Percentiles rank a stretch among this genome's conserved stretches.
Evolutionary conservation across 1,140 invertebrate species (phyloP).

Genomic region (Trachymyrmex cornetzi): DNA sequence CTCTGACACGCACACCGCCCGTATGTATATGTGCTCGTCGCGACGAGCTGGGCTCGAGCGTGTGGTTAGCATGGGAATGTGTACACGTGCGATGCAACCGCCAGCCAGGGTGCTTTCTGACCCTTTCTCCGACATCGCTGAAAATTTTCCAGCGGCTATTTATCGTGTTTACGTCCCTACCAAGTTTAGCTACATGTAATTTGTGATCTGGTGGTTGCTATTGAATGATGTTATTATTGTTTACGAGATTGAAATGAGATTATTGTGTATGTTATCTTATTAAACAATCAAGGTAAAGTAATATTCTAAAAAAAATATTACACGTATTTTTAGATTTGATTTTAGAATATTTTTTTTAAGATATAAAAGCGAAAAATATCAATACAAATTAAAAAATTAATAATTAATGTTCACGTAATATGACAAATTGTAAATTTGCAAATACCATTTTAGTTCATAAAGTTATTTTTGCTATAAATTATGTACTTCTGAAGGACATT

Average conservation of each 20-base stretch:
- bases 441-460: not conserved
- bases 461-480: not conserved
- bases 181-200: conserved; percentile 38
- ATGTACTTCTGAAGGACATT: not conserved
- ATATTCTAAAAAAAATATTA: not conserved
- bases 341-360: not conserved
- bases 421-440: not conserved
- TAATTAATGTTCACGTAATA: not conserved
- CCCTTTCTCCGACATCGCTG: conserved; percentile 35
- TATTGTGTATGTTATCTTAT: not conserved
- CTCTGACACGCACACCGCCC: conserved; percentile 26
- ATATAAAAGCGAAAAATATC: not conserved
- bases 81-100: conserved; percentile 36
- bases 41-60: not conserved
- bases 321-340: not conserved
- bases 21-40: conserved; percentile 11
- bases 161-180: conserved; percentile 39
- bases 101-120: conserved; percentile 28
- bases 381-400: not conserved
- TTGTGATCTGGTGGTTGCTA: conserved; percentile 6
- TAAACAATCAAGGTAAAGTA: not conserved
- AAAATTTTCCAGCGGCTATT: conserved; percentile 58
- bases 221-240: not conserved
- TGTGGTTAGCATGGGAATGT: conserved; percentile 25
- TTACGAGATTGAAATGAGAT: not conserved